Evolutionary conservation across 2,888 invertebrate species (phyloP), one percentile per base, ranked within the genome.

Genomic region (Orthonevra nobilis): DNA sequence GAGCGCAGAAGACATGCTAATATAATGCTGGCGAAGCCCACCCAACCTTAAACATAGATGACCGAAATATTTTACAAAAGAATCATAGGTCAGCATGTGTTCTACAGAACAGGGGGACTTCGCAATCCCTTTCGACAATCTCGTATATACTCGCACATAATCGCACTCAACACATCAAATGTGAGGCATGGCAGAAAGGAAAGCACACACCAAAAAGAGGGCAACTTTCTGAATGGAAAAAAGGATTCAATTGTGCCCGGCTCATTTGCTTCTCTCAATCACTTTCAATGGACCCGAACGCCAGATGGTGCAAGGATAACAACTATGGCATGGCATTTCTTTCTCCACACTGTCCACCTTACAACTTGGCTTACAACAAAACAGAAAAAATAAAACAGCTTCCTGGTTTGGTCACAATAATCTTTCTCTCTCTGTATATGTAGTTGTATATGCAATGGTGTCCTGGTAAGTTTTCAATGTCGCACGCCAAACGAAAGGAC

Each of bases 241-340:
- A 68, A 40, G 79, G 73, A 79, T 73, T 79, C 79, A 79, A 79
- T 79, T 79, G 73, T 82, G 48, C 81, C 64, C 63, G 82, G 69
- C 81, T 81, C 82, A 82, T 81, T 82, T 82, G 82, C 48, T 81
- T 77, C 82, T 64, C 73, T 82, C 81, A 74, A 82, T 82, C 82
- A 77, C 52, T 69, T 77, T 70, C 69, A 73, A 77, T 82, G 81
- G 72, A 73, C 81, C 75, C 61, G 73, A 77, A 77, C 73, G 73
- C 81, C 82, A 82, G 82, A 77, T 82, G 82, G 63, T 82, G 50
- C 82, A 70, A 70, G 50, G 81, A 82, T 82, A 82, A 81, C 81
- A 82, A 66, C 54, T 50, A 15, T 17, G 19, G 34, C 12, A 30
- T 34, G 30, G 63, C 56, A 44, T 20, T 15, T 26, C 4, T 20